phyloP scores from a whole-genome alignment of 2,113 vertebrate genomes.

The pig (Sus scrofa) region T2T-Sscrofa CM000818.6:126736001-126736500 shows the following conservation, averaged over 20 bases:
- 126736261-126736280: rapidly evolving
- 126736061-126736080: rapidly evolving
- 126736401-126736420: neutral
- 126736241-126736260: rapidly evolving
- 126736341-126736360: too few relatives aligned
- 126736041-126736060: rapidly evolving
- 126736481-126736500: rapidly evolving
- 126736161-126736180: neutral
- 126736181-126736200: neutral
- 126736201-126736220: neutral
- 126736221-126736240: rapidly evolving
- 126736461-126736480: rapidly evolving
- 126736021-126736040: rapidly evolving
- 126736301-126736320: rapidly evolving
- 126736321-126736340: neutral
- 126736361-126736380: neutral
- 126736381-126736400: neutral
- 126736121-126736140: too few relatives aligned
- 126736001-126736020: rapidly evolving
- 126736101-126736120: rapidly evolving
- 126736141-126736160: neutral
- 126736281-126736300: too few relatives aligned
- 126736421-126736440: rapidly evolving
- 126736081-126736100: rapidly evolving
- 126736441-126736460: rapidly evolving